A percentile compares a stretch with the other conserved stretches of the same genome.
Evolutionary conservation across 2,888 invertebrate species (phyloP).

Genomic region (Dinocampus coccinellae): DNA sequence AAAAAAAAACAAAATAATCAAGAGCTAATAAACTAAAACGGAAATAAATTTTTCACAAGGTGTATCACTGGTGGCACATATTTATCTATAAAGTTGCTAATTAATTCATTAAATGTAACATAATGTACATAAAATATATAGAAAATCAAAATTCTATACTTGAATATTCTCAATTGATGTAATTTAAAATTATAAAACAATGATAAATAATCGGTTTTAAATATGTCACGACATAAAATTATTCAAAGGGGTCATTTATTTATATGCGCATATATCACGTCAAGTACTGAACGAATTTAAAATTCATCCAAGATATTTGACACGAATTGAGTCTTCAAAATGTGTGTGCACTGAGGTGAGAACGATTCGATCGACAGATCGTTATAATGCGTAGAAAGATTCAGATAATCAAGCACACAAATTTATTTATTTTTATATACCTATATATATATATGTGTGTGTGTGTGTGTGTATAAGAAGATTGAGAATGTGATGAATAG

Average conservation of each 20-base stretch:
- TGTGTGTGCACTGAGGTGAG: background rate
- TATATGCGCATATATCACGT: background rate
- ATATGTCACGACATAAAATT: background rate
- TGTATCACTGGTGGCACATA: no score
- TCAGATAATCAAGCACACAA: background rate
- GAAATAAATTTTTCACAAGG: no score
- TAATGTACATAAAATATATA: no score
- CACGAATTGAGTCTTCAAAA: background rate
- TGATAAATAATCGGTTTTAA: background rate
- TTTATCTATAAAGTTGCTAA: no score
- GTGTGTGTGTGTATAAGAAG: background rate
- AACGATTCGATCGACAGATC: background rate
- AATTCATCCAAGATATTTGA: background rate
- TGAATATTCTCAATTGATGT: no score
- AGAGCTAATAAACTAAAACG: no score
- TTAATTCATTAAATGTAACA: no score
- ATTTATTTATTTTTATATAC: background rate
- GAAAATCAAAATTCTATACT: no score
- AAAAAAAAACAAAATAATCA: no score
- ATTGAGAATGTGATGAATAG: constrained; percentile 11
- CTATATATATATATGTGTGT: background rate
- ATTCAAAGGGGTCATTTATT: background rate
- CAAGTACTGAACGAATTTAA: background rate
- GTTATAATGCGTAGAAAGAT: background rate
- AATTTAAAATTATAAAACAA: no score